phyloP scores from a whole-genome alignment of 1,140 invertebrate species.

The Meteorus sp. region DNA sequence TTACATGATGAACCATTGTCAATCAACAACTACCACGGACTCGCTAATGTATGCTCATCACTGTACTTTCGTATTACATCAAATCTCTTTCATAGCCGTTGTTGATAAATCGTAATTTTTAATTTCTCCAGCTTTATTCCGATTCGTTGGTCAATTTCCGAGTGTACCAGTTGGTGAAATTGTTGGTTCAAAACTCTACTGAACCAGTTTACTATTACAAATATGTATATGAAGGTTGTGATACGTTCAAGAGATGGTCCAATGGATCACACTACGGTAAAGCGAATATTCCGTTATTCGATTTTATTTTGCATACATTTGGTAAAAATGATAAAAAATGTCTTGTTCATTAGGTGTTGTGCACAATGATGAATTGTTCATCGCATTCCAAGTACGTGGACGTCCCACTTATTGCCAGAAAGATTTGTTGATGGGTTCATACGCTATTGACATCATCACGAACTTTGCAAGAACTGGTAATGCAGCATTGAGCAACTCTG shows the following conservation, averaged over 20 bases:
- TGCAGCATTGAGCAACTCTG: too few species aligned
- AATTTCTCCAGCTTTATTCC: constrained; percentile 16
- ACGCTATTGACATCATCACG: too few species aligned
- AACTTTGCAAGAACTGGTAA: too few species aligned
- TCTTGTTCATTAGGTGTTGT: too few species aligned
- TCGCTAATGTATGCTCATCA: constrained; percentile 3
- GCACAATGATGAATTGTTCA: too few species aligned
- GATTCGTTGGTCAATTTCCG: constrained; percentile 18
- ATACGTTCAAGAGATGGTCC: constrained; percentile 10
- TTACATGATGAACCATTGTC: background rate
- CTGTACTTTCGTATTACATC: background rate
- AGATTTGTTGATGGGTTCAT: too few species aligned
- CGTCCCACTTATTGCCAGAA: too few species aligned
- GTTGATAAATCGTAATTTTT: background rate
- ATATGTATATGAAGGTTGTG: constrained; percentile 26
- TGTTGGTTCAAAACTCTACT: constrained; percentile 4
- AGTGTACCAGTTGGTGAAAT: constrained; percentile 15
- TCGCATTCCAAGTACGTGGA: too few species aligned
- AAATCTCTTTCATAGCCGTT: background rate
- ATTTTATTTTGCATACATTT: too few species aligned
- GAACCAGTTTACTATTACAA: constrained; percentile 28
- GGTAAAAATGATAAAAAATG: too few species aligned
- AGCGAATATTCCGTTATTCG: too few species aligned
- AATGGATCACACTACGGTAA: constrained; percentile 19
- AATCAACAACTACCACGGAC: background rate